Base-by-base conservation (phyloP, 2,113 vertebrate genomes). In the Harpagus bidentatus region DNA sequence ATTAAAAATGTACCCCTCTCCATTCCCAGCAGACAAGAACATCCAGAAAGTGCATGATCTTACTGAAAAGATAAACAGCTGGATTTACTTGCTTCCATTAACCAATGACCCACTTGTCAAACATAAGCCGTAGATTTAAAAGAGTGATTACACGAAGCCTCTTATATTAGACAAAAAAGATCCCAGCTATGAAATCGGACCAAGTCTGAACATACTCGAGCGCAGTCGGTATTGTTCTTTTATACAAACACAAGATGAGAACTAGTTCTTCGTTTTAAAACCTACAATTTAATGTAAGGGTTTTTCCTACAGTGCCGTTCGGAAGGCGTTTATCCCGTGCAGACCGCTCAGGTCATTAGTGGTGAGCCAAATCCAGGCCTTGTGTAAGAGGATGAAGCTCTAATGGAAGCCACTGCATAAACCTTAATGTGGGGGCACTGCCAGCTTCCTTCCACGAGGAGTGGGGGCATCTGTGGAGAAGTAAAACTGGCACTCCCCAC, bases 31-130 rank as follows among this genome's bases (percentile, higher is more conserved):
- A 80, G 91, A 91, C 66, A 91, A 87, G 78, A 94, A 21, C 62
- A 77, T 21, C 77, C 40, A 91, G 66, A 93, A 94, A 93, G 81
- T 29, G 23, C 78, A 52, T 15, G 70, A 66, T 88, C 78, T 73
- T 82, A 62, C 70, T 52, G 83, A 61, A 91, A 95, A 96, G 89
- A 91, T 94, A 96, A 97, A 97, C 91, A 96, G 94, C 86, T 96
- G 97, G 95, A 97, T 97, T 96, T 95, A 91, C 78, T 88, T 77
- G 66, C 63, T 95, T 95, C 93, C 93, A 97, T 97, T 96, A 96
- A 97, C 86, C 87, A 91, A 61, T 94, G 97, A 91, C 96, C 97
- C 91, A 97, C 84, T 95, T 97, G 95, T 96, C 96, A 97, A 97
- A 96, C 94, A 71, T 95, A 96, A 95, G 95, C 95, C 80, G 77